Conservation (phyloP, 2,888 invertebrate genomes). For the Chironomus tentans region DNA sequence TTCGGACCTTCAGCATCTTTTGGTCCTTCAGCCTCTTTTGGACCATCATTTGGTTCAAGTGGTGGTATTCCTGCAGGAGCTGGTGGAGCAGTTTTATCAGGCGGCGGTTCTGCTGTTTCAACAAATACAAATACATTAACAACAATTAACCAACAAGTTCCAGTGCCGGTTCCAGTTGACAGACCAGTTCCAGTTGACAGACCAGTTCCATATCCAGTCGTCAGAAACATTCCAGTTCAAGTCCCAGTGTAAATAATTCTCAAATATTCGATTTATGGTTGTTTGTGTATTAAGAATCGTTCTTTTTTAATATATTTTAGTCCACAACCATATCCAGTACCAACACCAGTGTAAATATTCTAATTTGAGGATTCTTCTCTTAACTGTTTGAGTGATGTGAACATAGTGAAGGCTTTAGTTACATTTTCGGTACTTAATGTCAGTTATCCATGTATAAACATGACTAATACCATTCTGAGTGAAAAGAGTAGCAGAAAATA, state of each 20-base stretch:
- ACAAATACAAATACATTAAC: constrained; percentile 17
- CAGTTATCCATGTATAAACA: no score
- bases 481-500: no score
- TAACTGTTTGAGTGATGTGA: neutral
- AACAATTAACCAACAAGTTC: neutral
- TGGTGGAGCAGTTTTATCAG: neutral
- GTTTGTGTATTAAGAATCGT: no score
- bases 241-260: neutral
- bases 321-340: constrained; percentile 6
- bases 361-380: neutral
- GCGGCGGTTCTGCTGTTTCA: neutral
- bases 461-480: no score
- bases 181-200: neutral
- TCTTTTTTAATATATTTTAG: neutral
- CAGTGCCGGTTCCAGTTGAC: neutral
- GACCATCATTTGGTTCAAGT: neutral
- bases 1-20: neutral
- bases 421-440: neutral
- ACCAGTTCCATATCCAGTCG: neutral
- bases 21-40: neutral
- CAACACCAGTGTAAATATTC: neutral
- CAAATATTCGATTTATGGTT: no score
- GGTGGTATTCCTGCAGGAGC: neutral
- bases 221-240: neutral
- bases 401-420: neutral